Evolutionary conservation across 2,113 vertebrate genomes (phyloP).

Genomic region (Nothoprocta pentlandii): DNA sequence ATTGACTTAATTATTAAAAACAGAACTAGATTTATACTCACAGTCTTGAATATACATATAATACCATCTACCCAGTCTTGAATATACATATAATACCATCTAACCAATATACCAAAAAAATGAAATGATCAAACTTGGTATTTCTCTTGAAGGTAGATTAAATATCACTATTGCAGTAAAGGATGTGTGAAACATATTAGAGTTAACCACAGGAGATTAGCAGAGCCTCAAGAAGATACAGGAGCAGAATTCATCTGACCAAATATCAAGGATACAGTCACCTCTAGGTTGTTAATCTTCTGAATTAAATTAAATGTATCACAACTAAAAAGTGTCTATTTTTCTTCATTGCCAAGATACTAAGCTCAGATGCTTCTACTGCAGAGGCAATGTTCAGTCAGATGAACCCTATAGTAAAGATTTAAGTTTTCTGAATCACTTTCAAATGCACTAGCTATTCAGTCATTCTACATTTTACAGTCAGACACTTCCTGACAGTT

Average conservation of each 20-base stretch:
- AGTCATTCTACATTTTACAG: constrained; percentile 6
- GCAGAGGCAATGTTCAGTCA: neutral
- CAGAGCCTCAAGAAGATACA: neutral
- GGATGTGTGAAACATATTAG: neutral
- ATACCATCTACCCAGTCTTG: neutral
- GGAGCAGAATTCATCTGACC: neutral
- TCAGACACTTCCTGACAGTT: constrained; percentile 4
- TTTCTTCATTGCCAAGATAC: neutral
- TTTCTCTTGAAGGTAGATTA: neutral
- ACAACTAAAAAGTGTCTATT: neutral
- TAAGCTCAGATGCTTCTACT: neutral
- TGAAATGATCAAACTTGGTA: neutral
- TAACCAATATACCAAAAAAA: neutral
- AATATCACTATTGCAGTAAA: neutral
- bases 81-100: neutral
- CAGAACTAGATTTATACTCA: neutral
- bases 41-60: neutral
- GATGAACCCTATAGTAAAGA: neutral
- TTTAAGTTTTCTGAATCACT: neutral
- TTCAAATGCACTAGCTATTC: neutral
- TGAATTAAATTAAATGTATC: neutral
- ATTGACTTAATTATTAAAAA: neutral
- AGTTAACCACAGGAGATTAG: neutral
- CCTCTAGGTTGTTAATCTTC: neutral
- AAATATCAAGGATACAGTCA: neutral